Conservation (phyloP, 53 echinoderm and acorn worm species). For the Holothuria scabra region DNA sequence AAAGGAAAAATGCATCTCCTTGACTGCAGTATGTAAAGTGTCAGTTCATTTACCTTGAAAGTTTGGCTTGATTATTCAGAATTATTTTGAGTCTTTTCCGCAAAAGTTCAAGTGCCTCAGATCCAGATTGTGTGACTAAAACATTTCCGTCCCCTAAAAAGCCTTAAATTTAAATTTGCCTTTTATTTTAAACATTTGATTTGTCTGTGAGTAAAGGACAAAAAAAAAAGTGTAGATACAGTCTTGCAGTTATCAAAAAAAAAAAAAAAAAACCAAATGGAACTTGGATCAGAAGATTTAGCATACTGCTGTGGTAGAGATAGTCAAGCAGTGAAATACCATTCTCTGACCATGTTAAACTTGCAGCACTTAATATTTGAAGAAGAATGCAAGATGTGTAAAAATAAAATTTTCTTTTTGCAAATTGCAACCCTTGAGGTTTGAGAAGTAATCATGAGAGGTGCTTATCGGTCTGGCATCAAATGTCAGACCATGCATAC, state of each 20-base stretch:
- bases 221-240: not conserved
- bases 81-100: no score
- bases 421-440: slow-evolving; percentile 39
- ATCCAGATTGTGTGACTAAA: no score
- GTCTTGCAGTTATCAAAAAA: no score
- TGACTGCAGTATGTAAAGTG: no score
- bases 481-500: slow-evolving; percentile 40
- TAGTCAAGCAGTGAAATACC: slow-evolving; percentile 17
- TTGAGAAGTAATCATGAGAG: slow-evolving; percentile 45
- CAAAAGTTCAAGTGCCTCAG: no score
- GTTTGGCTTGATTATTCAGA: no score
- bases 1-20: no score
- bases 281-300: no score
- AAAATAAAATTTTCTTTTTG: slow-evolving; percentile 34
- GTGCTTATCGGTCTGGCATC: slow-evolving; percentile 41
- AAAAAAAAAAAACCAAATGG: no score
- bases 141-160: not conserved
- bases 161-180: not conserved
- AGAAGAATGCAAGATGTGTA: slow-evolving; percentile 13
- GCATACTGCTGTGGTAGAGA: not conserved
- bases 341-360: slow-evolving; percentile 21
- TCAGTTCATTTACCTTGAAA: no score
- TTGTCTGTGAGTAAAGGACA: not conserved
- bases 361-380: slow-evolving; percentile 13
- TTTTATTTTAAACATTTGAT: not conserved